A percentile compares a stretch with the other conserved stretches of the same genome.
Conservation (phyloP, 2,113 vertebrate genomes). For the Pelusios castaneus region DNA sequence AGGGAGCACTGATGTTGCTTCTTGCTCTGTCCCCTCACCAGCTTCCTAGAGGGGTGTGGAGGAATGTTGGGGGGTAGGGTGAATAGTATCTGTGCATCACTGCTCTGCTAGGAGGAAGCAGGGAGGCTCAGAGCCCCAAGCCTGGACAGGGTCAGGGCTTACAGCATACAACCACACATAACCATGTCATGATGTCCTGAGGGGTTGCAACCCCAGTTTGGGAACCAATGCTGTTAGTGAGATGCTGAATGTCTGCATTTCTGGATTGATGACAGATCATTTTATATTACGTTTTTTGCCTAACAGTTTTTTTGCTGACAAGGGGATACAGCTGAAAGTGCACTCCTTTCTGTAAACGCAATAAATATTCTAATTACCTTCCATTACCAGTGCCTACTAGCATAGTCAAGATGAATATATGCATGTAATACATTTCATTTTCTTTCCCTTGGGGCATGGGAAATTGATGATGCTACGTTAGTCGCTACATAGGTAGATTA, state of each 20-base stretch:
- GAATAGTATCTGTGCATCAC: no score
- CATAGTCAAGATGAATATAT: background rate
- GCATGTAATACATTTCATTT: slow-evolving; percentile 8
- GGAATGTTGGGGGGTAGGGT: no score
- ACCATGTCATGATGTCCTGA: no score
- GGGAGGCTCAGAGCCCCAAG: no score
- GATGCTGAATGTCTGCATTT: background rate
- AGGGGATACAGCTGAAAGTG: background rate
- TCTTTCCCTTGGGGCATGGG: background rate
- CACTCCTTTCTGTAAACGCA: background rate
- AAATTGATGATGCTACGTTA: slow-evolving; percentile 19
- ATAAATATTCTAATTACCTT: background rate
- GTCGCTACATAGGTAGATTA: background rate
- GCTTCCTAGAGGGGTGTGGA: no score
- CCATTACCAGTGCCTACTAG: background rate
- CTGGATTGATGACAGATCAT: background rate
- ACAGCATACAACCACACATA: no score
- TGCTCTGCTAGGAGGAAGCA: no score
- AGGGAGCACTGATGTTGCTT: no score
- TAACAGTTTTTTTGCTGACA: background rate
- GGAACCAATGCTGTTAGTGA: background rate
- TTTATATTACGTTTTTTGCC: background rate
- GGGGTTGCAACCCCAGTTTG: no score
- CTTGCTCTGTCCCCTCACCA: no score
- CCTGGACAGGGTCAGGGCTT: no score